Evolutionary conservation across 2,888 invertebrate species (phyloP).

Genomic region (Heterodera filipjevi): DNA sequence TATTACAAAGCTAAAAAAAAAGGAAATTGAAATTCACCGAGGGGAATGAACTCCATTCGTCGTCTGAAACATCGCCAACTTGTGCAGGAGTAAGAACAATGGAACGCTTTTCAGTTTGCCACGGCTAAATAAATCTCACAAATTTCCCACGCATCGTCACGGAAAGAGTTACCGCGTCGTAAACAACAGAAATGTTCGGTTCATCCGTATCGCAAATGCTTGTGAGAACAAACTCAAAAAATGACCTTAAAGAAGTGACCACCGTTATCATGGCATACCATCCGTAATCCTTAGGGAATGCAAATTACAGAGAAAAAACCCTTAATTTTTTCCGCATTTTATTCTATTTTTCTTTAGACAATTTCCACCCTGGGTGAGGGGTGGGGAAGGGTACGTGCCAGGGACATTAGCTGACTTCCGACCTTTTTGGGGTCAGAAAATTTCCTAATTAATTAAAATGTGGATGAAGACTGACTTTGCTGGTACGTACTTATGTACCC

Average conservation of each 20-base stretch:
- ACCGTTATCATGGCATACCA: too few relatives aligned
- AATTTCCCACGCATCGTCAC: background rate
- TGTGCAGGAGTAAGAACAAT: constrained; percentile 2
- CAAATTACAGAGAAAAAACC: too few relatives aligned
- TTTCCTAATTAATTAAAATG: too few relatives aligned
- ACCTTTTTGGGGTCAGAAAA: too few relatives aligned
- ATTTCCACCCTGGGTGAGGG: too few relatives aligned
- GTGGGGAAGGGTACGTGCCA: too few relatives aligned
- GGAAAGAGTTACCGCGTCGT: background rate
- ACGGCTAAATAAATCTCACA: background rate
- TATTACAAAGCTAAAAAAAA: background rate
- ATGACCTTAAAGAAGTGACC: background rate
- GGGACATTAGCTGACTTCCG: too few relatives aligned
- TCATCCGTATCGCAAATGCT: background rate
- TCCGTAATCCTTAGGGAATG: too few relatives aligned
- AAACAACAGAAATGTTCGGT: background rate
- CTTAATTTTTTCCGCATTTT: too few relatives aligned
- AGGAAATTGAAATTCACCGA: background rate
- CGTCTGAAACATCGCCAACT: background rate
- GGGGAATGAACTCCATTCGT: background rate
- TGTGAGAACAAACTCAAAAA: background rate
- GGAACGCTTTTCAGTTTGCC: background rate
- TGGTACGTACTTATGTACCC: too few relatives aligned
- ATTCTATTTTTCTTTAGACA: too few relatives aligned
- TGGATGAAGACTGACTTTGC: too few relatives aligned